Percentiles rank a stretch among this genome's conserved stretches.
Evolutionary conservation across 2,797 vertebrate genomes (phyloP).

Genomic region (Vipera ursinii): DNA sequence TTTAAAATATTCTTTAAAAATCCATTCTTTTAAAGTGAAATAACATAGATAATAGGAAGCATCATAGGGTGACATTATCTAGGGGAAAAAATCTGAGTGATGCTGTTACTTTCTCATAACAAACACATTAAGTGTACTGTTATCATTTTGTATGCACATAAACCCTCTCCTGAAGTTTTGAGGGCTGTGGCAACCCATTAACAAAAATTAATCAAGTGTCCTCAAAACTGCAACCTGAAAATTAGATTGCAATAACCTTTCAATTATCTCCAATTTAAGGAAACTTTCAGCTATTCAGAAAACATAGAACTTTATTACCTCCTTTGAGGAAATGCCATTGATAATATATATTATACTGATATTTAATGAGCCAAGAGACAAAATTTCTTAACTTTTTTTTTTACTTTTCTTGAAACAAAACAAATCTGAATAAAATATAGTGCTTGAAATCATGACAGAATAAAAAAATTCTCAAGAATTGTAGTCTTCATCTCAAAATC

Average conservation of each 20-base stretch:
- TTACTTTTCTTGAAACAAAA: constrained; percentile 8
- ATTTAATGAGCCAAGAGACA: constrained; percentile 1
- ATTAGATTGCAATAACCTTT: background rate
- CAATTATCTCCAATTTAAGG: background rate
- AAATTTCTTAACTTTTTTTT: background rate
- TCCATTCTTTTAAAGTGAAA: background rate
- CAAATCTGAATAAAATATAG: background rate
- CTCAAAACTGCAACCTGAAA: background rate
- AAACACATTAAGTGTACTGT: background rate
- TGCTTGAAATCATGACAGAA: background rate
- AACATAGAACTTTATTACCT: background rate
- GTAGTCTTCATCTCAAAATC: background rate
- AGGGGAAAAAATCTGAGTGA: background rate
- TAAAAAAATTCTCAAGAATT: background rate
- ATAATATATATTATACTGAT: background rate
- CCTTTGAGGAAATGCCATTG: background rate
- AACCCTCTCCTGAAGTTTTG: background rate
- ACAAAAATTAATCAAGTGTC: background rate
- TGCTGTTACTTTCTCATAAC: background rate
- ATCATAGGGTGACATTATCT: background rate
- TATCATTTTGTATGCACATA: background rate
- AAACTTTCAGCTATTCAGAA: background rate
- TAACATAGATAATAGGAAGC: background rate
- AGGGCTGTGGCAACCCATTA: background rate
- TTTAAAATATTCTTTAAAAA: background rate